Evolutionary conservation across 2,888 invertebrate species (phyloP), one percentile per base, ranked within the genome.

Genomic region (Andricus curvator): DNA sequence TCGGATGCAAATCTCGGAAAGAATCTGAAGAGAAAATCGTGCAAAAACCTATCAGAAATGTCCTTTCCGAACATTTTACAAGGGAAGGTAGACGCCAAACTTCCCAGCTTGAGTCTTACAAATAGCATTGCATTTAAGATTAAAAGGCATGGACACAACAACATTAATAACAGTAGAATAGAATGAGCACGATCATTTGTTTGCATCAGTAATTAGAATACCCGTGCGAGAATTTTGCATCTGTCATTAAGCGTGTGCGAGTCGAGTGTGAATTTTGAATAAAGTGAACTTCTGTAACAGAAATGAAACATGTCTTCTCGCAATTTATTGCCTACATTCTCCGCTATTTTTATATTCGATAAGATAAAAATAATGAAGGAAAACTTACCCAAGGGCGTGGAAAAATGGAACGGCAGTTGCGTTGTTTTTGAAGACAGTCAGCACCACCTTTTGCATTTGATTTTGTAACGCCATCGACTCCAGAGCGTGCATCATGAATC

Each of bases 401-500:
- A 97, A 98, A 93, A 98, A 98, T 6, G 94, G 94, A 60, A 95
- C 93, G 0, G 96, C 96, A 65, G 94, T 93, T 62, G 95, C 94
- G 93, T 98, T 98, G 90, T 96, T 95, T 89, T 96, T 97, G 85
- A 98, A 95, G 77, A 96, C 96, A 15, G 98, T 98, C 87, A 98
- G 94, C 79, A 97, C 95, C 70, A 98, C 96, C 93, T 96, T 97
- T 88, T 94, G 94, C 96, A 98, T 96, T 87, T 94, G 94, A 88
- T 96, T 96, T 82, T 95, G 95, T 88, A 93, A 94, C 68, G 97
- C 97, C 81, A 98, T 94, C 78, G 95, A 93, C 93, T 97, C 97
- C 84, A 98, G 93, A 84, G 96, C 95, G 88, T 95, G 94, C 94
- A 98, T 95, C 93, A 98, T 94, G 89, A 96, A 96, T 90, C 96